phyloP scores from a whole-genome alignment of 2,888 invertebrate species.

The Drosophila vallismaia region DNA sequence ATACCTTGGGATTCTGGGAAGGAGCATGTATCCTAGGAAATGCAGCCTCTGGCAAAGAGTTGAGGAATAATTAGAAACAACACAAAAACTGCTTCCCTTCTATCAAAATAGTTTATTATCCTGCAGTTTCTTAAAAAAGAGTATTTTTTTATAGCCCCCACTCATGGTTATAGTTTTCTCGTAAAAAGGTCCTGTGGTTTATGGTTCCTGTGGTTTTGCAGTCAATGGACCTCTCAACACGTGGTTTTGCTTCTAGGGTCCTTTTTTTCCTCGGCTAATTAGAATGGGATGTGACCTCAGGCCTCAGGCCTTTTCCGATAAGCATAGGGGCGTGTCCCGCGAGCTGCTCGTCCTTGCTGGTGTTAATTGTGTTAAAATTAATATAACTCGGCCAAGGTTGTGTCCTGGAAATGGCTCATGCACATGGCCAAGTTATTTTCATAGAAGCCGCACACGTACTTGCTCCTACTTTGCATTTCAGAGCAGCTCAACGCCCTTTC shows the following conservation, averaged over 20 bases:
- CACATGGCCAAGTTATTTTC: constrained; percentile 18
- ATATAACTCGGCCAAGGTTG: constrained; percentile 44
- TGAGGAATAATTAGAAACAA: not conserved
- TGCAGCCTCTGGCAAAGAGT: not conserved
- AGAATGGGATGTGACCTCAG: constrained; percentile 17
- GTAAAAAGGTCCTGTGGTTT: constrained; percentile 48
- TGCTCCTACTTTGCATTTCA: constrained; percentile 29
- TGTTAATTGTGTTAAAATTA: constrained; percentile 57
- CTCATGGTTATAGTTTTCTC: constrained; percentile 35
- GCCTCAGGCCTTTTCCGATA: constrained; percentile 19
- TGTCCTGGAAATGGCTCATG: constrained; percentile 28
- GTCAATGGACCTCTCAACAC: constrained; percentile 55
- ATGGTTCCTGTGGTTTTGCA: constrained; percentile 58
- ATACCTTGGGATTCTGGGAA: constrained; percentile 5
- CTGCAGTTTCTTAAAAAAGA: not conserved
- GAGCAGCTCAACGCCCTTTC: constrained; percentile 16
- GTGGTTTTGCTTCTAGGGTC: constrained; percentile 1
- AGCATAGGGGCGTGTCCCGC: constrained; percentile 39
- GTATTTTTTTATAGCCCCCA: constrained; percentile 1
- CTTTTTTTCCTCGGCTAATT: constrained; percentile 37
- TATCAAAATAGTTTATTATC: too few relatives aligned
- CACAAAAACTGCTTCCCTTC: not conserved
- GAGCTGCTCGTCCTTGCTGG: not conserved
- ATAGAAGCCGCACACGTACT: constrained; percentile 8
- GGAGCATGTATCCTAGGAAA: not conserved